Base-by-base conservation (phyloP, 1,140 invertebrate genomes). In the Coptotermes formosanus region DNA sequence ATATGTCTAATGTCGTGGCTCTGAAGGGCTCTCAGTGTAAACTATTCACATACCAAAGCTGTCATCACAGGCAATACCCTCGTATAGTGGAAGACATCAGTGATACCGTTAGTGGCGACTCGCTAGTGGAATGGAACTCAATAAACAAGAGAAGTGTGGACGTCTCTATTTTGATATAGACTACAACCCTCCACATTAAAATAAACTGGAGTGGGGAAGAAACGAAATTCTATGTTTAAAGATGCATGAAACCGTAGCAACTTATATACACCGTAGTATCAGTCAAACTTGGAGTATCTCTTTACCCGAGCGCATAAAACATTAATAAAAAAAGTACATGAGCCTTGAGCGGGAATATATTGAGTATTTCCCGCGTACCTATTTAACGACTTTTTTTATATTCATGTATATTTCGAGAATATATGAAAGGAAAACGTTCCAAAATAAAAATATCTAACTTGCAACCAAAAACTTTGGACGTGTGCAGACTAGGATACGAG, bases 1-100 rank as follows among this genome's bases (percentile, higher is more conserved):
- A 19, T 64, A 64, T 23, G 21, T 64, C 1, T 64, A 75, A 75
- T n/a, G 25, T 1, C n/a, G 64, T 16, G 55, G 64, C n/a, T 75
- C n/a, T 6, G 64, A 75, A 75, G 64, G n/a, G 8, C 11, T 75
- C 64, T 55, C n/a, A 30, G 16, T 30, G 64, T 30, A 75, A 75
- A 75, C 30, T 75, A 75, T 75, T 75, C 64, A 64, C 59, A 30
- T 75, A 75, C n/a, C 64, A 14, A n/a, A 16, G 64, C 30, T 75
- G 64, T 75, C 25, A 75, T 75, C 64, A 75, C 64, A 75, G 64
- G n/a, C 64, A 75, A 75, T 75, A 75, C 30, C n/a, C 30, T 75
- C n/a, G 64, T 30, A 75, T 75, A 14, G 64, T 75, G 59, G 1
- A 64, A 9, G 59, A 64, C 59, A 19, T 64, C 59, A 64, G 7